Percentiles rank a stretch among this genome's conserved stretches.
Conservation (phyloP, 2,113 vertebrate genomes). For the Phasianus colchicus region DNA sequence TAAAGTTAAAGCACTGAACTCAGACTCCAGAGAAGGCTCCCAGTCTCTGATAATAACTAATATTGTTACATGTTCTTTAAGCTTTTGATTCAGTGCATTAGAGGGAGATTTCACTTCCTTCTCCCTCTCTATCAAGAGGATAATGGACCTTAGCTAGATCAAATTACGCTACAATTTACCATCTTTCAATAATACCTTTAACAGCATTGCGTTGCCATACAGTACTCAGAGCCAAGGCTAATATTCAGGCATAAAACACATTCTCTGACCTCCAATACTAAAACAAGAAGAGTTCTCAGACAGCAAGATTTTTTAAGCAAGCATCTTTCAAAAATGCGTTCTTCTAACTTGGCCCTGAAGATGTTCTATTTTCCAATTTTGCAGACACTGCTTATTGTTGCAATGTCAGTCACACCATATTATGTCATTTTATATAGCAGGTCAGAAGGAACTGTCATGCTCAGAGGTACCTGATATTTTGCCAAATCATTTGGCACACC, state of each 20-base stretch:
- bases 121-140: neutral
- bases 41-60: neutral
- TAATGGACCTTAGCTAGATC: neutral
- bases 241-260: neutral
- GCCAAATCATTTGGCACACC: slow-evolving; percentile 79
- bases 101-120: neutral
- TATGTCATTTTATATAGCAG: slow-evolving; percentile 63
- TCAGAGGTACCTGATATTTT: slow-evolving; percentile 60
- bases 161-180: neutral
- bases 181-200: neutral
- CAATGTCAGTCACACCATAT: slow-evolving; percentile 62
- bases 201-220: neutral
- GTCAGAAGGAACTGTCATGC: slow-evolving; percentile 68
- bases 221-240: neutral
- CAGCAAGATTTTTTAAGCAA: slow-evolving; percentile 14
- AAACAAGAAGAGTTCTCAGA: neutral
- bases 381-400: slow-evolving; percentile 35
- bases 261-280: neutral
- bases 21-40: neutral
- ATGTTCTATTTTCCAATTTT: slow-evolving; percentile 37
- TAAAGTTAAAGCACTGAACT: neutral
- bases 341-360: slow-evolving; percentile 39
- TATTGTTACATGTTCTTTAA: neutral
- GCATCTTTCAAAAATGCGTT: slow-evolving; percentile 33
- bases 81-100: neutral